Evolutionary conservation across 2,888 invertebrate genomes (phyloP).

Genomic region (Camponotus fellah): DNA sequence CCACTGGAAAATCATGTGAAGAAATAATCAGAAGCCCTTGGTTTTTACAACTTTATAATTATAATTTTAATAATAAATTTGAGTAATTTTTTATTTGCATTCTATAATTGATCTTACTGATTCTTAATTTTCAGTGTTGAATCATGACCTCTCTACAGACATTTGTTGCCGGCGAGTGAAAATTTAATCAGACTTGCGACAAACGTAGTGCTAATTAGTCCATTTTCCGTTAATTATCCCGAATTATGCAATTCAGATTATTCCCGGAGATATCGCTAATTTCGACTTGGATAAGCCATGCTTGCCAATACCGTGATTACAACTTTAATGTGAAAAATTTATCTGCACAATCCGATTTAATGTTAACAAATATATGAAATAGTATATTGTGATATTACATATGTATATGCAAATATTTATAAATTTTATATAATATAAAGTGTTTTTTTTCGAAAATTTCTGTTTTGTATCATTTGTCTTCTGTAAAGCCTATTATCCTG

Average conservation of each 20-base stretch:
- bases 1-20: neutral
- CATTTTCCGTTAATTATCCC: slow-evolving; percentile 59
- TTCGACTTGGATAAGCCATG: slow-evolving; percentile 10
- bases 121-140: slow-evolving; percentile 1
- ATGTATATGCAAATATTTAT: neutral
- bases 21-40: neutral
- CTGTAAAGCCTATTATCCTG: too few species aligned
- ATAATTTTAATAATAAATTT: neutral
- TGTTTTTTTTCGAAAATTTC: neutral
- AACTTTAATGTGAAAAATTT: slow-evolving; percentile 23
- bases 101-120: slow-evolving; percentile 1
- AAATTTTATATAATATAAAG: neutral
- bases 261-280: neutral
- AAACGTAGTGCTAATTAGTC: slow-evolving; percentile 40
- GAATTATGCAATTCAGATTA: slow-evolving; percentile 43
- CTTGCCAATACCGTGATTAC: neutral
- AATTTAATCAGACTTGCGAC: slow-evolving; percentile 49
- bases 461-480: neutral
- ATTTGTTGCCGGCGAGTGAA: slow-evolving; percentile 8
- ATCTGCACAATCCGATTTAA: slow-evolving; percentile 25
- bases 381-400: neutral
- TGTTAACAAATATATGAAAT: slow-evolving; percentile 9
- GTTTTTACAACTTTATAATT: neutral
- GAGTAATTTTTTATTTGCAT: neutral
- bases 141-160: neutral